Evolutionary conservation across 1,140 invertebrate species (phyloP).

Genomic region (Fragariocoptes setiger): DNA sequence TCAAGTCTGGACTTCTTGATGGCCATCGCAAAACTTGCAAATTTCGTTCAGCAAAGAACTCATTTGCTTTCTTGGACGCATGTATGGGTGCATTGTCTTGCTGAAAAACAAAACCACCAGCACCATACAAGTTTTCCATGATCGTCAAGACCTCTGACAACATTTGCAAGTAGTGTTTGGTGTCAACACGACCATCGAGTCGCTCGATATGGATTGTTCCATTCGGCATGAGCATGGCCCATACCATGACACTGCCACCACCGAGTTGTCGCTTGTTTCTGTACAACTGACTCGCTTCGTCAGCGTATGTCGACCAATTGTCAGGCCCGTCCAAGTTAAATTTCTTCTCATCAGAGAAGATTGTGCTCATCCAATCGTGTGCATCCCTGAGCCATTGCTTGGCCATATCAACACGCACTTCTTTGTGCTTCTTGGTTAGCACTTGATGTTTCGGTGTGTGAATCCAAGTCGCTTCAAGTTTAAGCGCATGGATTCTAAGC

Average conservation of each 20-base stretch:
- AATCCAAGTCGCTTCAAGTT: not conserved
- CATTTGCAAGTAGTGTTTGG: slow-evolving; percentile 1
- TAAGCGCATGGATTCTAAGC: not conserved
- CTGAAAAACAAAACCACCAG: not conserved
- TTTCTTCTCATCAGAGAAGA: slow-evolving; percentile 9
- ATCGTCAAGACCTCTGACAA: not conserved
- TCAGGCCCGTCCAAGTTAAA: slow-evolving; percentile 11
- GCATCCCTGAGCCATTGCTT: no score
- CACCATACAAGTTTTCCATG: not conserved
- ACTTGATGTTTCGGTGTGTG: not conserved
- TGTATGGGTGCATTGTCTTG: slow-evolving; percentile 5
- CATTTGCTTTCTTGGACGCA: not conserved
- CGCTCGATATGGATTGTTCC: not conserved
- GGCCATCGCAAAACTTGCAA: slow-evolving; percentile 1
- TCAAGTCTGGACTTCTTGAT: not conserved
- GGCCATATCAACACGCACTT: no score
- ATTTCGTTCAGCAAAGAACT: not conserved
- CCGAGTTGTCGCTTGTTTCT: slow-evolving; percentile 3
- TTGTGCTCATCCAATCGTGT: not conserved
- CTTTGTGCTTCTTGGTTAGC: no score
- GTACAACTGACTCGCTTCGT: not conserved
- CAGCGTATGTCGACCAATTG: slow-evolving; percentile 1
- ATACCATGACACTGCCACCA: slow-evolving; percentile 5
- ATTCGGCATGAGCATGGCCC: slow-evolving; percentile 1
- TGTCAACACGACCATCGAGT: slow-evolving; percentile 2